Evolutionary conservation across 1,140 invertebrate genomes (phyloP), one percentile per base, ranked within the genome.

Genomic region (Spodoptera litura): DNA sequence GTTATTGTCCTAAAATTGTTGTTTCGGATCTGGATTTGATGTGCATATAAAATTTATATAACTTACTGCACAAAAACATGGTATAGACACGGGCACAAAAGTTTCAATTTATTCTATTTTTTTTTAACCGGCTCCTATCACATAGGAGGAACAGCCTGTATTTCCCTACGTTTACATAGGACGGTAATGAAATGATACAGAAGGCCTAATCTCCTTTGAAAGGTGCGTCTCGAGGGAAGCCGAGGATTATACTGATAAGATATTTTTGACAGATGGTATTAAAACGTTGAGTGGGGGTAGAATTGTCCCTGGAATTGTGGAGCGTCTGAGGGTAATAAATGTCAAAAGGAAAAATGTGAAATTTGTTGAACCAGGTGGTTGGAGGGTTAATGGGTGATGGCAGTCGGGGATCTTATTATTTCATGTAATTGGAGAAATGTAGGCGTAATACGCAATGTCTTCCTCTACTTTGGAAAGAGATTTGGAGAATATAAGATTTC

Each of bases 171-270:
- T 68, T 68, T 68, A 53, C 49, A 52, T 68, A 52, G 64, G 64
- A 68, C 49, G 27, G 49, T 52, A 68, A 68, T 68, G 20, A 68
- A 68, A 68, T 68, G 25, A 68, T 68, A 68, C 20, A 68, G 64
- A 10, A 51, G 49, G 49, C 31, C 64, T 68, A 68, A 68, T 68
- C 64, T 20, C 49, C 25, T 68, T 52, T 52, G 49, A 68, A 68
- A 68, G 64, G 64, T 68, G 25, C 25, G 64, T 31, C 64, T 68
- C 64, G 12, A 6, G 49, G 64, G 64, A 31, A 27, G 15, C 4
- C 25, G 66, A 52, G 66, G 20, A 53, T 52, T 44, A 52, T 70
- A 52, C 27, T 53, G 66, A 70, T 31, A 70, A 66, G 66, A 70
- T 25, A 52, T 70, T 53, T 53, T 52, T 70, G 66, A 70, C 66